A percentile compares a stretch with the other conserved stretches of the same genome.
These are phyloP conservation scores for Strigamia maritima DNA, from an alignment of 2,888 invertebrate genomes.

Conservation along the genomic window DNA sequence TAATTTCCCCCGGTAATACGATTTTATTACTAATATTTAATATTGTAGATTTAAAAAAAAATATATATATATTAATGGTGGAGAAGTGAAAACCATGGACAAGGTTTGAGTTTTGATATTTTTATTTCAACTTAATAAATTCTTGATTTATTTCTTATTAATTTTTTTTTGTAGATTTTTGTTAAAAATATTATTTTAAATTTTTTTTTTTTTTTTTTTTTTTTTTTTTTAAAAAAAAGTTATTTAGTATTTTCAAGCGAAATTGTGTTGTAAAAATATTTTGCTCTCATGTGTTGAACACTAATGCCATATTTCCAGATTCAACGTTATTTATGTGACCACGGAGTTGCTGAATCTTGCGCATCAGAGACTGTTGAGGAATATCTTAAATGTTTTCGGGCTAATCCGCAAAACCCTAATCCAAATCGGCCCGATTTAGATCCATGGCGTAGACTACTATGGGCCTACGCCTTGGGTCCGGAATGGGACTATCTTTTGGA, in stretches of 20 bases:
- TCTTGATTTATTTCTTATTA: not conserved
- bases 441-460: constrained; percentile 72
- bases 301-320: constrained; percentile 42
- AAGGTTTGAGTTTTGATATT: not conserved
- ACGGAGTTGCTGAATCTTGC: constrained; percentile 59
- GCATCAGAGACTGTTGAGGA: constrained; percentile 65
- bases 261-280: not conserved
- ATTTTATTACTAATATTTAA: not conserved
- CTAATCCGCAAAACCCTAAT: constrained; percentile 73
- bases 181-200: no score
- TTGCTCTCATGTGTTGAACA: constrained; percentile 20
- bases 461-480: constrained; percentile 73
- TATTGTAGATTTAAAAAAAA: not conserved
- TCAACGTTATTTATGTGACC: constrained; percentile 42
- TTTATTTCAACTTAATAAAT: not conserved
- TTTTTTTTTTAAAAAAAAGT: no score
- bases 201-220: no score
- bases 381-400: constrained; percentile 72
- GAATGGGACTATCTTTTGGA: constrained; percentile 68
- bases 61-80: no score
- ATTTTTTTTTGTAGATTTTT: not conserved
- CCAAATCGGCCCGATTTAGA: constrained; percentile 61
- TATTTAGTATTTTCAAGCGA: not conserved
- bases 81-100: not conserved
- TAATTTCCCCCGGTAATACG: not conserved